Conservation (phyloP, 2,888 invertebrate species). For the Acronicta leporina region DNA sequence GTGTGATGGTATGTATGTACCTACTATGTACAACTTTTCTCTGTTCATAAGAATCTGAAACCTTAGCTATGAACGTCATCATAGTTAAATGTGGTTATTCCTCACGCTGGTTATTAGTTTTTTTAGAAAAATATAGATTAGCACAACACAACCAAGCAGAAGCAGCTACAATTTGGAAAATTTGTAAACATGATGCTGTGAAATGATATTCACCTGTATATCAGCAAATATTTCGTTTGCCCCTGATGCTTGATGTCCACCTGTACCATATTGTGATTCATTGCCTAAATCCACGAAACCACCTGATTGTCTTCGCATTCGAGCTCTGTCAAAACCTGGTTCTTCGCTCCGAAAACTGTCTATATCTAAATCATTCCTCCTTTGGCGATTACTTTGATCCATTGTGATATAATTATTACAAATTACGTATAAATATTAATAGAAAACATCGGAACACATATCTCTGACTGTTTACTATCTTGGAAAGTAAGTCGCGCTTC, state of each 20-base stretch:
- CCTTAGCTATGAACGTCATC: neutral
- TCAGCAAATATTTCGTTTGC: constrained; percentile 97
- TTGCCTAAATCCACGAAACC: constrained; percentile 93
- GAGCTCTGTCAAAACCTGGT: constrained; percentile 83
- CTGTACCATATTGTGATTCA: constrained; percentile 93
- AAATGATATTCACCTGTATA: constrained; percentile 91
- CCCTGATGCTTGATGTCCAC: constrained; percentile 95
- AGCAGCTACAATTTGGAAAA: neutral
- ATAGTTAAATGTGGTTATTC: no score
- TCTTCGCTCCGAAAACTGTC: constrained; percentile 84
- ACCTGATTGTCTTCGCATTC: constrained; percentile 91
- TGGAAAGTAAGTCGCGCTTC: constrained; percentile 4
- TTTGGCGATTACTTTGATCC: constrained; percentile 77
- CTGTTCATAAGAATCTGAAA: neutral
- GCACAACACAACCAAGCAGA: neutral
- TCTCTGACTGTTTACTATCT: constrained; percentile 51
- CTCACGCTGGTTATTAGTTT: neutral
- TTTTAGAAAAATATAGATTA: constrained; percentile 12
- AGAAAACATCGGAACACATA: constrained; percentile 42
- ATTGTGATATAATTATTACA: constrained; percentile 61
- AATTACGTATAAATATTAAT: constrained; percentile 37
- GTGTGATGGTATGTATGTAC: no score
- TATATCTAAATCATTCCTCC: constrained; percentile 79
- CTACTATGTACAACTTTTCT: no score
- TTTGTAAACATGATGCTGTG: neutral